Conservation (phyloP, 1,140 invertebrate species). For the Brachionus paranguensis region DNA sequence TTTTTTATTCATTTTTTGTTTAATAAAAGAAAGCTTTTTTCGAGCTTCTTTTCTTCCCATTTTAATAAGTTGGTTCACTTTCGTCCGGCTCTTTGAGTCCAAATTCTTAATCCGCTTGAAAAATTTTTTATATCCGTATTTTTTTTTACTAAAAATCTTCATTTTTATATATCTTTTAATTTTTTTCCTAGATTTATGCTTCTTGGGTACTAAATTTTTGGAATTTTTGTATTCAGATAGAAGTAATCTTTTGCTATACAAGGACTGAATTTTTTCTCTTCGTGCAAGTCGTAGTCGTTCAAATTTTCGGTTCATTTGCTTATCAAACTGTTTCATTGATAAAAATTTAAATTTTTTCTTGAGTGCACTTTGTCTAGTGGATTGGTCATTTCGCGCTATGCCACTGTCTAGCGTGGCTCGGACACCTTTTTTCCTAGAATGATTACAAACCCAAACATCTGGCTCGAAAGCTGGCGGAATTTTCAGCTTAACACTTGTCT, state of each 20-base stretch:
- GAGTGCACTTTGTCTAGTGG: background rate
- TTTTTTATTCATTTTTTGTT: background rate
- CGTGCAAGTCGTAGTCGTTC: background rate
- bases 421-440: background rate
- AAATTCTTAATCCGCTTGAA: background rate
- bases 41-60: background rate
- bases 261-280: background rate
- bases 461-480: constrained; percentile 14
- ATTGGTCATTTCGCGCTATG: background rate
- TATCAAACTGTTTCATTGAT: constrained; percentile 3
- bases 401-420: background rate
- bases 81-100: background rate
- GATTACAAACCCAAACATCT: constrained; percentile 12
- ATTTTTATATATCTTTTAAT: background rate
- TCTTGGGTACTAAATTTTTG: background rate
- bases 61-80: background rate
- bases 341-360: background rate
- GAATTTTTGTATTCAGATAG: background rate
- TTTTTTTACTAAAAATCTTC: background rate
- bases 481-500: background rate
- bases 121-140: background rate
- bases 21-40: background rate
- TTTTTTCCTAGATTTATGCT: background rate
- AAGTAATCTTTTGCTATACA: background rate
- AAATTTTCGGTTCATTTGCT: background rate